Evolutionary conservation across 2,797 vertebrate genomes (phyloP), one percentile per base, ranked within the genome.

Genomic region (Orestias chungarensis): DNA sequence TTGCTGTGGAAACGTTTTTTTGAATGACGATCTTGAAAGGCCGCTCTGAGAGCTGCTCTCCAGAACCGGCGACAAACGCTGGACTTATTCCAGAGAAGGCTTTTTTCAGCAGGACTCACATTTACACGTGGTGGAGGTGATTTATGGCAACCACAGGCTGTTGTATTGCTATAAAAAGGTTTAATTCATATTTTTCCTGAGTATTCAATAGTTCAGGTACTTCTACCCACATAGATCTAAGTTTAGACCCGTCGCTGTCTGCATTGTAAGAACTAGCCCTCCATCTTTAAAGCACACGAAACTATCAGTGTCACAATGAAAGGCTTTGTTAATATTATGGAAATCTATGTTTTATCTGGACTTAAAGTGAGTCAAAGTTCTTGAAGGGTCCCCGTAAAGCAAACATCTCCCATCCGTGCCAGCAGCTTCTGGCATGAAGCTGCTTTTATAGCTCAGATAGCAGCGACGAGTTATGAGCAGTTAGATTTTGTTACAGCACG

Each of bases 1-100:
- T 88, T 89, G 83, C 85, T 54, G 73, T 88, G 86, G 89, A 83
- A 85, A 89, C 68, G 0, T 68, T 81, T 80, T 17, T 81, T 78
- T 14, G 70, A 80, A 81, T 78, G 83, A 83, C 79, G 78, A 47
- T 20, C 20, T 84, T 77, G 64, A 65, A 68, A 54, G 65, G 33
- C 70, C 61, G 25, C 40, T 18, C 61, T 43, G 31, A 20, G 46
- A 20, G 46, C 4, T 33, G 18, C 54, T 18, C 15, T 20, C 5
- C 29, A 35, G 29, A 5, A 31, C 55, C 8, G 15, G 35, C 33
- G 4, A 57, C 33, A 29, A n/a, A 35, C 9, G 31, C 31, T 59
- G 3, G 31, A 33, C 17, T 59, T 59, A 20, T 33, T 35, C 31
- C 10, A 23, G 23, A 59, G 31, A 18, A 23, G 2, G 18, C 47